Conservation (phyloP, 2,113 vertebrate genomes). For the Corythornis vintsioides region DNA sequence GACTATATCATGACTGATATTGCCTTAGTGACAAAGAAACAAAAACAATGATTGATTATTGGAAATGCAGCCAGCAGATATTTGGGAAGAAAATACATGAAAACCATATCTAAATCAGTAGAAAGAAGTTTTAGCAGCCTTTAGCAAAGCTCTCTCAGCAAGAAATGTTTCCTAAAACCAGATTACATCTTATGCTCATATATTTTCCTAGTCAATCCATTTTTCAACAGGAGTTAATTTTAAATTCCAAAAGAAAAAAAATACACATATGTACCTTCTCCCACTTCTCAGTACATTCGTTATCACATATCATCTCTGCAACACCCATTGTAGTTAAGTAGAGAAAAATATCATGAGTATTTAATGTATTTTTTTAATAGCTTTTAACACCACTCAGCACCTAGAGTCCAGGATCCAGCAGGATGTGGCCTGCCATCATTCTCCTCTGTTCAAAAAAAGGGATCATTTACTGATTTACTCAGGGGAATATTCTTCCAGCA, state of each 20-base stretch:
- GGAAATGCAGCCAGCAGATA: neutral
- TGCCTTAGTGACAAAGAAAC: neutral
- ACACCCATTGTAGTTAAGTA: neutral
- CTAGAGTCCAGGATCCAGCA: neutral
- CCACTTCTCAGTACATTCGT: neutral
- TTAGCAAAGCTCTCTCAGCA: neutral
- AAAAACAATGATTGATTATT: neutral
- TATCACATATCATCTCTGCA: neutral
- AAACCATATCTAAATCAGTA: neutral
- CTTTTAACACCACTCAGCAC: neutral
- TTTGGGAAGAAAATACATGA: neutral
- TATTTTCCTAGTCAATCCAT: neutral
- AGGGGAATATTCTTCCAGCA: neutral
- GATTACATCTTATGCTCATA: neutral
- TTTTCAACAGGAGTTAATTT: neutral
- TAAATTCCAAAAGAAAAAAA: neutral
- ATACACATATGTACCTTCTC: neutral
- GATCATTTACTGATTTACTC: conserved; percentile 1
- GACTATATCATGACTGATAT: neutral
- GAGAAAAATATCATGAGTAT: neutral
- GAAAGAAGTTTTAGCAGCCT: neutral
- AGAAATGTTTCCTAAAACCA: neutral
- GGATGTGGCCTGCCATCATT: neutral
- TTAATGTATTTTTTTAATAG: neutral
- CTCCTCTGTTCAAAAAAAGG: neutral